Evolutionary conservation across 2,113 vertebrate species (phyloP).

Genomic region (Phoenicopterus ruber): DNA sequence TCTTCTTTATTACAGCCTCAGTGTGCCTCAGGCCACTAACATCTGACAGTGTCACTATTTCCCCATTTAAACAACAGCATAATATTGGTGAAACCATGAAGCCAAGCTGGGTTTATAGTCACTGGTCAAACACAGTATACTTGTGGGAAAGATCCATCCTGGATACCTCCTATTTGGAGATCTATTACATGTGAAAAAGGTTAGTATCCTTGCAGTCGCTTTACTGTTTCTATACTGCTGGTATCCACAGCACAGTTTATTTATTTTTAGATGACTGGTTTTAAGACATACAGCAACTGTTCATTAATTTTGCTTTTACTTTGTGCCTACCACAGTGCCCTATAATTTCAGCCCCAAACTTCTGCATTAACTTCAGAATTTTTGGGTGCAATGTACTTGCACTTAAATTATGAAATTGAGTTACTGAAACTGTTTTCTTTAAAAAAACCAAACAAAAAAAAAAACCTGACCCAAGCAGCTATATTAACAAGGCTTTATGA

Average conservation of each 20-base stretch:
- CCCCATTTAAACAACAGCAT: conserved; percentile 75
- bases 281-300: background rate
- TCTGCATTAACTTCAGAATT: background rate
- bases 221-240: background rate
- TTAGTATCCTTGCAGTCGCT: background rate
- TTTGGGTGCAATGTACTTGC: background rate
- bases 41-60: conserved; percentile 70
- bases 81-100: conserved; percentile 73
- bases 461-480: too few relatives aligned
- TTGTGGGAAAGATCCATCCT: conserved; percentile 75
- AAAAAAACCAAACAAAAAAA: background rate
- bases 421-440: background rate
- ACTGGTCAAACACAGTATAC: conserved; percentile 66
- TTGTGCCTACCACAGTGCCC: background rate
- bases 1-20: conserved; percentile 64
- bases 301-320: background rate
- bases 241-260: background rate
- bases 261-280: background rate
- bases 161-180: conserved; percentile 77
- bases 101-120: conserved; percentile 29
- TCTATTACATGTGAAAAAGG: conserved; percentile 80
- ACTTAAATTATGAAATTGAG: background rate
- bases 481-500: background rate
- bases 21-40: conserved; percentile 77
- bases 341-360: background rate